Evolutionary conservation across 1,140 invertebrate species (phyloP).

Genomic region (Drosophila arawakana): DNA sequence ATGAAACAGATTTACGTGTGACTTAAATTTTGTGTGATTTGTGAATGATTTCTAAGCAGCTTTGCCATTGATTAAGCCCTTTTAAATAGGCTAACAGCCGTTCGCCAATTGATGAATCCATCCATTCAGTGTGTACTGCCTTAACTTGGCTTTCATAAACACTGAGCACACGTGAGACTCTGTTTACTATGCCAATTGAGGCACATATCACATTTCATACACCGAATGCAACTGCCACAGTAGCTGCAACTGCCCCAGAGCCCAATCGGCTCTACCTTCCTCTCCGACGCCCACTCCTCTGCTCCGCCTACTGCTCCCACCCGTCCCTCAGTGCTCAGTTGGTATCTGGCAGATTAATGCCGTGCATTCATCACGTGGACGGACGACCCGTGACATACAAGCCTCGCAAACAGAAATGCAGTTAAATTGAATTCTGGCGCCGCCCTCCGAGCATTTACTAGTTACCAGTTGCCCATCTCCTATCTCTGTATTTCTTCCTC

Average conservation of each 20-base stretch:
- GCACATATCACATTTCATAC: conserved; percentile 13
- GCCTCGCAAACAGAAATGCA: conserved; percentile 34
- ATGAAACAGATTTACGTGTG: conserved; percentile 48
- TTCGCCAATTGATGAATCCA: conserved; percentile 1
- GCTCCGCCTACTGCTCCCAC: background rate
- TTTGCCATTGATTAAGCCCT: conserved; percentile 2
- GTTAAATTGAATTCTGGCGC: conserved; percentile 55
- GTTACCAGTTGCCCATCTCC: background rate
- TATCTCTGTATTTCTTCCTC: background rate
- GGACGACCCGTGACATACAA: conserved; percentile 33
- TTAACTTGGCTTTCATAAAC: background rate
- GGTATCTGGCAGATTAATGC: conserved; percentile 61
- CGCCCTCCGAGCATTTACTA: background rate
- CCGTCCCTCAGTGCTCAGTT: conserved; percentile 11
- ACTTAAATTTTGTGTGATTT: conserved; percentile 7
- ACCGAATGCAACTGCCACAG: background rate
- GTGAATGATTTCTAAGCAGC: background rate
- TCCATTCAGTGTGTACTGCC: conserved; percentile 1
- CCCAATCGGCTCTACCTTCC: background rate
- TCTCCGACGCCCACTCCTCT: background rate
- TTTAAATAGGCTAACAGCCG: background rate
- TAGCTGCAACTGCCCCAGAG: background rate
- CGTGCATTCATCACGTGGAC: conserved; percentile 53
- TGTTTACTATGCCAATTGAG: conserved; percentile 29
- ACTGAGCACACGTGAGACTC: conserved; percentile 6